These are phyloP conservation scores for Scaptomyza pallida DNA, from an alignment of 1,140 invertebrate genomes.

Conservation along the genomic window DNA sequence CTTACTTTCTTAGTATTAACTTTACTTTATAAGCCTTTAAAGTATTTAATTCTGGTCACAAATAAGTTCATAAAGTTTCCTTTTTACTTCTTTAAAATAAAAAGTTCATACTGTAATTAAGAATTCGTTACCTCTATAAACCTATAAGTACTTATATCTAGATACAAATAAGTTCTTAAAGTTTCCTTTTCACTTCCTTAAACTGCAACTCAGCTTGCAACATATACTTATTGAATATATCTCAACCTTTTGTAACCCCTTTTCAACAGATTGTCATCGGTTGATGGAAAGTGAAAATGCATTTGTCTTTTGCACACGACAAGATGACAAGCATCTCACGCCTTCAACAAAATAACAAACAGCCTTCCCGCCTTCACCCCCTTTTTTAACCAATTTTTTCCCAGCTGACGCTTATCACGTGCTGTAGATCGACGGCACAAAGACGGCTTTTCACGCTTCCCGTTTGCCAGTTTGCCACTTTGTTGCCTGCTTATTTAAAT, in stretches of 20 bases:
- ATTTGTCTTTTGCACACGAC: constrained; percentile 23
- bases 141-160: no score
- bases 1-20: no score
- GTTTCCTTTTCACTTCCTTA: no score
- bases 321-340: constrained; percentile 55
- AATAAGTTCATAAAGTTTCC: no score
- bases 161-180: no score
- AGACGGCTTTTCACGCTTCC: constrained; percentile 56
- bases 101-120: no score
- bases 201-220: no score
- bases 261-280: constrained; percentile 6
- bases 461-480: no score
- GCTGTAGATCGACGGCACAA: constrained; percentile 57
- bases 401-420: constrained; percentile 65
- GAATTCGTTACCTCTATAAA: no score
- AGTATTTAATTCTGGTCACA: no score
- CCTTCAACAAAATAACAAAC: constrained; percentile 34
- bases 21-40: no score
- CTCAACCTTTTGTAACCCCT: neutral
- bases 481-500: constrained; percentile 67
- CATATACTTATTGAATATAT: neutral
- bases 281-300: constrained; percentile 23
- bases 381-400: constrained; percentile 9
- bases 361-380: neutral
- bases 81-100: no score